A percentile compares a stretch with the other conserved stretches of the same genome.
phyloP scores from a whole-genome alignment of 1,140 invertebrate genomes.

The Aphelinus atriplicis region DNA sequence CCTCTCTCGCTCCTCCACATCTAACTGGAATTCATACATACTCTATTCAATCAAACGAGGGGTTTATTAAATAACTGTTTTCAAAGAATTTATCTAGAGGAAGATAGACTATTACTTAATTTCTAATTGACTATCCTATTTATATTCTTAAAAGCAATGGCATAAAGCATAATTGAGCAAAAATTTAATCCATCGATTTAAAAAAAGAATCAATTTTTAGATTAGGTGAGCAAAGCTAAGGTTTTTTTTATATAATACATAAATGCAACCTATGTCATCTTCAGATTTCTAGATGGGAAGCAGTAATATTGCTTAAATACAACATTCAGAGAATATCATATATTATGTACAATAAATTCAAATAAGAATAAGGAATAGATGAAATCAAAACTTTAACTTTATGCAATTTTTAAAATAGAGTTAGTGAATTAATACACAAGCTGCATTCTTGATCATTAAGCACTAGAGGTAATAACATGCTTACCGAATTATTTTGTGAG shows the following conservation, averaged over 20 bases:
- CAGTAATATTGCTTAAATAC: constrained; percentile 19
- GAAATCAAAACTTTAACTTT: constrained; percentile 30
- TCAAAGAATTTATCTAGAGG: constrained; percentile 21
- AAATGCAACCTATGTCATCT: constrained; percentile 13
- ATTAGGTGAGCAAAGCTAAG: constrained; percentile 1
- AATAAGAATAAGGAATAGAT: no score
- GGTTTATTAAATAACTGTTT: constrained; percentile 28
- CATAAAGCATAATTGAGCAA: constrained; percentile 34
- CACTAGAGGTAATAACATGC: constrained; percentile 43
- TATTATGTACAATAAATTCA: no score
- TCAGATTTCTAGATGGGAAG: constrained; percentile 11
- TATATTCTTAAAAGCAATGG: constrained; percentile 29
- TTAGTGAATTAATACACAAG: constrained; percentile 51
- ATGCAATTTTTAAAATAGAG: constrained; percentile 41
- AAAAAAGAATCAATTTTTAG: constrained; percentile 27
- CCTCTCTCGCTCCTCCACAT: constrained; percentile 65
- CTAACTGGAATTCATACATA: constrained; percentile 64
- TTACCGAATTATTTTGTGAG: constrained; percentile 70
- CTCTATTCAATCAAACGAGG: constrained; percentile 58
- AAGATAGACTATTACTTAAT: constrained; percentile 29
- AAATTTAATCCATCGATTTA: constrained; percentile 22
- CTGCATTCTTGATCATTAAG: constrained; percentile 37
- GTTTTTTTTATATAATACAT: constrained; percentile 9
- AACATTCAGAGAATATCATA: no score
- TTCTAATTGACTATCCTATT: constrained; percentile 30